phyloP scores from a whole-genome alignment of 2,888 invertebrate genomes.

The Lamellibrachia satsuma region DNA sequence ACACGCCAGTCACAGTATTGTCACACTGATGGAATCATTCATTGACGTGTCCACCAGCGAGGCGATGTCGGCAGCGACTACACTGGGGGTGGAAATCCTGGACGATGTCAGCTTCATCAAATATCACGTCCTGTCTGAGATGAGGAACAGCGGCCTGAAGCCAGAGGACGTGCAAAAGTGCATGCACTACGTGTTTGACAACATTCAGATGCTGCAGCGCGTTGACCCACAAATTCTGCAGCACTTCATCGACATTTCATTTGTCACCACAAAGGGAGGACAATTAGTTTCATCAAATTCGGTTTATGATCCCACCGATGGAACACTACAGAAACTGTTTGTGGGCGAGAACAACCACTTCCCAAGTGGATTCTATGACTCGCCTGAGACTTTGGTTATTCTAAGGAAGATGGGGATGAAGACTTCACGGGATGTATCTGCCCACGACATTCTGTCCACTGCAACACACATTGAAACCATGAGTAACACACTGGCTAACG shows the following conservation, averaged over 20 bases:
- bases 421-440: conserved; percentile 31
- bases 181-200: conserved; percentile 36
- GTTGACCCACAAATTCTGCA: conserved; percentile 33
- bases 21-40: conserved; percentile 25
- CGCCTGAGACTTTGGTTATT: conserved; percentile 30
- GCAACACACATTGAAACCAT: conserved; percentile 34
- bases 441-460: conserved; percentile 38
- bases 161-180: conserved; percentile 28
- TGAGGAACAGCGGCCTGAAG: conserved; percentile 21
- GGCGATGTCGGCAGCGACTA: conserved; percentile 27
- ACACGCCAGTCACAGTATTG: conserved; percentile 28
- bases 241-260: conserved; percentile 35
- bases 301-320: conserved; percentile 43
- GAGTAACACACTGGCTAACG: not conserved
- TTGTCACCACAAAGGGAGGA: conserved; percentile 35
- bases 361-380: conserved; percentile 38
- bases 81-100: conserved; percentile 33
- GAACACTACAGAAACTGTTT: conserved; percentile 37
- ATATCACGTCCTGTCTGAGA: conserved; percentile 31
- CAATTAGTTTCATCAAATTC: conserved; percentile 32
- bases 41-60: conserved; percentile 31
- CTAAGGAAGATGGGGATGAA: conserved; percentile 45
- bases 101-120: conserved; percentile 27
- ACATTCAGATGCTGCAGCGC: conserved; percentile 31
- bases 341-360: conserved; percentile 40